These are phyloP conservation scores for Hofmannophila pseudospretella DNA, from an alignment of 2,888 invertebrate species.

Conservation along the genomic window DNA sequence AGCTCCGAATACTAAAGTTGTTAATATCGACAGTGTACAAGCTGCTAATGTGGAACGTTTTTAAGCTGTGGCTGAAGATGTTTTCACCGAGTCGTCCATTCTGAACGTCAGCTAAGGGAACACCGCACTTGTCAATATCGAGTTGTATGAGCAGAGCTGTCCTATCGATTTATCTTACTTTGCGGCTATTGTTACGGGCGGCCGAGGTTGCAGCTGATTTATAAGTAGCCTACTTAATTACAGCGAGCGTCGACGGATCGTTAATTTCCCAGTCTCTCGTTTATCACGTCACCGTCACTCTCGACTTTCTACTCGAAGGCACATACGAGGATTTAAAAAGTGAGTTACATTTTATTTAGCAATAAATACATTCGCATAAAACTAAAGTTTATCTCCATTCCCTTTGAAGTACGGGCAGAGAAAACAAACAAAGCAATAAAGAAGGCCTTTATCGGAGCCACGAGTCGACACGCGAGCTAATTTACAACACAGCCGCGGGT, in stretches of 20 bases:
- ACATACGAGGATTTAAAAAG: slow-evolving; percentile 28
- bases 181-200: slow-evolving; percentile 65
- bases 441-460: slow-evolving; percentile 74
- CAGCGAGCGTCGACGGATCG: slow-evolving; percentile 53
- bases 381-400: slow-evolving; percentile 69
- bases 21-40: slow-evolving; percentile 8
- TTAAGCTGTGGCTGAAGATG: slow-evolving; percentile 23
- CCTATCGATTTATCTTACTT: slow-evolving; percentile 73
- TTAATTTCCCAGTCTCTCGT: slow-evolving; percentile 55
- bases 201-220: slow-evolving; percentile 64
- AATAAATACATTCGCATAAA: slow-evolving; percentile 71
- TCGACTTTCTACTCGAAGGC: slow-evolving; percentile 38
- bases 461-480: slow-evolving; percentile 78
- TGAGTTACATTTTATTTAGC: slow-evolving; percentile 27
- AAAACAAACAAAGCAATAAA: slow-evolving; percentile 78
- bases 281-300: slow-evolving; percentile 46
- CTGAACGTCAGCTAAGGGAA: slow-evolving; percentile 40
- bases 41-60: slow-evolving; percentile 2
- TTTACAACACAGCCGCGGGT: slow-evolving; percentile 77
- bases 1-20: neutral
- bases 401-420: slow-evolving; percentile 74
- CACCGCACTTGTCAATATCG: slow-evolving; percentile 62
- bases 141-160: slow-evolving; percentile 63
- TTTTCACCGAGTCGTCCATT: slow-evolving; percentile 27
- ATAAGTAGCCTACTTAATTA: slow-evolving; percentile 70